Evolutionary conservation across 2,888 invertebrate genomes (phyloP), one percentile per base, ranked within the genome.

Genomic region (Brenthis daphne): DNA sequence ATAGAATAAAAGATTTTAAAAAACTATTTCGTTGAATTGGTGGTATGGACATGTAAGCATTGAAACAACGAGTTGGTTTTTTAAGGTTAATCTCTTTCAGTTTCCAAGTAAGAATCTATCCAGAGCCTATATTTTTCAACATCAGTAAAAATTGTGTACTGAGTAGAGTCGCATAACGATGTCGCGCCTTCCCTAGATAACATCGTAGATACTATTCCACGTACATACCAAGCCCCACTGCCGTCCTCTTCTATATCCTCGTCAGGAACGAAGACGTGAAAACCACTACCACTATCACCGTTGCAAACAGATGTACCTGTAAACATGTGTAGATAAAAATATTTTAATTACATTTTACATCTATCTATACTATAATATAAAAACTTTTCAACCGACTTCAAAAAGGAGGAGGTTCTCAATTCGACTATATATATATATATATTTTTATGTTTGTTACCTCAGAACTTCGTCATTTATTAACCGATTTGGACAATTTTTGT

Each of bases 81-180:
- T 29, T 3, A 29, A 29, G 29, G 3, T 29, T 57, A 57, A 14
- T 58, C n/a, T 6, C 11, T 3, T 58, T 47, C 43, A 20, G 12
- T 58, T 24, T 58, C 58, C 14, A 58, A 24, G 13, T 58, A 58
- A 48, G 58, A 14, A 58, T 58, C 58, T 12, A 63, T 63, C 63
- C 63, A 63, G 8, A 33, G 33, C n/a, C 54, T 20, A 37, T 79
- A 85, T 67, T 83, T 80, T 0, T 77, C 78, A 0, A 85, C 76
- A 60, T 94, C 93, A 1, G 90, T 90, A 69, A 92, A 94, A 16
- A 94, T 76, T 0, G 88, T 80, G 68, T 86, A 93, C 48, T 90
- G 80, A 1, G 77, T 74, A 0, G 89, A 83, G 73, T 94, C 90
- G 71, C 93, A 93, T 3, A 88, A 29, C 29, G 0, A 74, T 1